phyloP scores from a whole-genome alignment of 2,113 vertebrate species.

The Myiagra hebetior region DNA sequence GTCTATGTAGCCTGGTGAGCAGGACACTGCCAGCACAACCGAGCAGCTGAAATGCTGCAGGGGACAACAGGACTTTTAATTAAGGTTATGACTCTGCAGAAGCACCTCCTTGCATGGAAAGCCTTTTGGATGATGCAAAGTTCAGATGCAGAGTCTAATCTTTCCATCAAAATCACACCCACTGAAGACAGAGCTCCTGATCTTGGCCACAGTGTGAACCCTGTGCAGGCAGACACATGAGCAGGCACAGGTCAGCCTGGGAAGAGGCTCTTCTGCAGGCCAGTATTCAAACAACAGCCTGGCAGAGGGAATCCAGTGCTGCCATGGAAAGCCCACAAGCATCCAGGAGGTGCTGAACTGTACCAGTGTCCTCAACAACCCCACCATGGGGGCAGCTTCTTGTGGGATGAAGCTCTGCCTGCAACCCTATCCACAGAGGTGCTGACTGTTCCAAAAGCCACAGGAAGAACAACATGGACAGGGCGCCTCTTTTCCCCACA shows the following conservation, averaged over 20 bases:
- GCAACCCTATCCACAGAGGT: neutral
- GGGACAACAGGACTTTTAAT: neutral
- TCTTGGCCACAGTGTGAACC: neutral
- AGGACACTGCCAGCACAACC: neutral
- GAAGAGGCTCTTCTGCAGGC: neutral
- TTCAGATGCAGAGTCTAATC: neutral
- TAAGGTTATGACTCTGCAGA: neutral
- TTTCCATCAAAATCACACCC: neutral
- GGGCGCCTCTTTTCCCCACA: fast-evolving
- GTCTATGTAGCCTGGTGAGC: neutral
- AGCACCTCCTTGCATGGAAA: neutral
- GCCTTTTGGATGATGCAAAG: neutral
- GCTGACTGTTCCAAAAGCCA: neutral
- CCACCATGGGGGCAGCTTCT: neutral
- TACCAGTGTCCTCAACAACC: neutral
- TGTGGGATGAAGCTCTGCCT: neutral
- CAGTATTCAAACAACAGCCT: neutral
- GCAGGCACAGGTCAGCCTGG: neutral
- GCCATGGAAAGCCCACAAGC: neutral
- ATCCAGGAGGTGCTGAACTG: neutral
- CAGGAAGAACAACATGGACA: neutral
- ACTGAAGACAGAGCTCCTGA: neutral
- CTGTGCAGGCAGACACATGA: neutral
- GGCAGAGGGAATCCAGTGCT: neutral
- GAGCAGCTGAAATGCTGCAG: neutral